Base-by-base conservation (phyloP, 2,888 invertebrate species). In the Adelphocoris suturalis region DNA sequence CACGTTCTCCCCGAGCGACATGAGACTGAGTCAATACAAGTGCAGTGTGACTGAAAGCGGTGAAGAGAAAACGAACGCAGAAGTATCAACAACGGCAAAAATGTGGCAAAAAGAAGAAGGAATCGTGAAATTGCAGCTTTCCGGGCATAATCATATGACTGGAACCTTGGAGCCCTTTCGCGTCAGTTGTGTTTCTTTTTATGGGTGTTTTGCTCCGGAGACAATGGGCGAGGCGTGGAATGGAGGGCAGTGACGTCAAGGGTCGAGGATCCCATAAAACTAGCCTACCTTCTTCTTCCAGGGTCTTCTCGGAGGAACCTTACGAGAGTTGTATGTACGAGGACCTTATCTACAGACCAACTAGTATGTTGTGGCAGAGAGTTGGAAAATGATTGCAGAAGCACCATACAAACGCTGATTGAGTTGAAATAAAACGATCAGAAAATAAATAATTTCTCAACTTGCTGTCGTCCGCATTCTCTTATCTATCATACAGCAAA, bases 211-310 rank as follows among this genome's bases (percentile, higher is more conserved):
- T 82, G 82, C 52, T 82, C 52, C 55, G 82, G 82, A 82, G 82
- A 82, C 82, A 82, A 82, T 82, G 52, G 82, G 82, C 78, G 11
- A 47, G 78, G 78, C 46, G 16, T 5, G 27, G 82, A 82, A 48
- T 81, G 48, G 23, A 52, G 82, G 48, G 48, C 82, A 52, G 55
- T 52, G 23, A 82, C 82, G 82, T 82, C 82, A 82, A 46, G 82
- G 82, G 82, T 82, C 82, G 82, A 82, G 82, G 82, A 52, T 52
- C 82, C 82, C 82, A 82, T 82, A 82, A 82, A 82, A 52, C 82
- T 52, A 82, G 52, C 14, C 27, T 19, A 5, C 27, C 47, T 82
- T 68, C 68, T 68, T 52, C 52, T 52, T 27, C 68, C 23, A 68
- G 27, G 68, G 23, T 68, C 68, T 68, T 23, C 68, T 68, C 27